Evolutionary conservation across 2,888 invertebrate species (phyloP), one percentile per base, ranked within the genome.

Genomic region (Andrena bucephala): DNA sequence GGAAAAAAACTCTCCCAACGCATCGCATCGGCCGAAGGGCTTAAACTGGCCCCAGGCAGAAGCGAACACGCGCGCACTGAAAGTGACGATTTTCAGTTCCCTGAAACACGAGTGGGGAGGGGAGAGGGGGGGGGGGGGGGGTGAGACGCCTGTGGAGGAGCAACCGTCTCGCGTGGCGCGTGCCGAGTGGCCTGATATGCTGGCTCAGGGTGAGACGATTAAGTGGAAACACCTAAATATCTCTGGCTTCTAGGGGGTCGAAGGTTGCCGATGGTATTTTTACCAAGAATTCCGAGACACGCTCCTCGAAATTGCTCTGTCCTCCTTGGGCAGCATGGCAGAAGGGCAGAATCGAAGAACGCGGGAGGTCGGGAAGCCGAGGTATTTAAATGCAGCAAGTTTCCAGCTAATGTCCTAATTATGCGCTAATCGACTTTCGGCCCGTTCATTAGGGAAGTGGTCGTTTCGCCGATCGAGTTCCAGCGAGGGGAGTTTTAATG

Each of bases 341-440:
- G 27, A 33, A 31, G 3, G 48, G 16, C 24, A 50, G 24, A 36
- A 36, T 50, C 27, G 33, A 33, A n/a, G 20, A 57, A 27, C 54
- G 36, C 33, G 57, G 29, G 31, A 42, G 36, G 27, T 36, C 48
- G 59, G 20, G 60, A 50, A 31, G 62, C 10, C 36, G 16, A 36
- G 59, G 50, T 48, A 70, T 78, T 79, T 70, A 70, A 79, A 79
- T 42, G 79, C 54, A 42, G 54, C 79, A 65, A 71, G 65, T 71
- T 66, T 62, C 70, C 59, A 66, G 70, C 80, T 67, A 71, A 80
- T 70, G 80, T 80, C 62, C 80, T 80, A 80, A 80, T 80, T 67
- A 80, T 71, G 80, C 60, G 80, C 52, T 80, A 80, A 80, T 80
- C 80, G 80, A 66, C 70, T 66, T 80, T 80, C 71, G 71, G 79